Conservation (phyloP, 2,888 invertebrate genomes). For the Mermis nigrescens region DNA sequence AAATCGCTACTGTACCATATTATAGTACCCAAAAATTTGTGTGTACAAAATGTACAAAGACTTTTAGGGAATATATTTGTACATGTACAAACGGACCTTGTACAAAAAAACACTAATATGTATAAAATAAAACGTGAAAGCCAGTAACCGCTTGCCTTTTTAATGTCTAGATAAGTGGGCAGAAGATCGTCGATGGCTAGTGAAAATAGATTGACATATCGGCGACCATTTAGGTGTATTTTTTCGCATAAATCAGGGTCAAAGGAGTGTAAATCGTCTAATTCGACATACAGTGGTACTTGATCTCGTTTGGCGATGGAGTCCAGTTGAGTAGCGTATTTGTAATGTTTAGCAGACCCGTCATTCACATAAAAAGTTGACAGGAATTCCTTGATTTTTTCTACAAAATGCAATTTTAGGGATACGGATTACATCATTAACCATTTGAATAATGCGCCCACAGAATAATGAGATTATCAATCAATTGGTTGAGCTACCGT, state of each 20-base stretch:
- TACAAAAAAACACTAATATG: no score
- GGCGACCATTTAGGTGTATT: constrained; percentile 58
- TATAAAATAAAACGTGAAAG: no score
- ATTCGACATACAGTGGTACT: constrained; percentile 54
- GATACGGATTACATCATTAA: no score
- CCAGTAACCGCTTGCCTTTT: no score
- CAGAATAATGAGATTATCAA: no score
- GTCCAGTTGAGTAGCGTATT: constrained; percentile 62
- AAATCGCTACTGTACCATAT: no score
- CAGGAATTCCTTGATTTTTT: constrained; percentile 47
- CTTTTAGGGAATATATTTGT: no score
- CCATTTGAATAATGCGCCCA: no score
- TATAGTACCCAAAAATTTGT: no score
- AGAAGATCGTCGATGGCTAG: constrained; percentile 74
- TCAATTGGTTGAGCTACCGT: no score
- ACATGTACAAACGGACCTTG: no score
- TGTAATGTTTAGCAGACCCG: constrained; percentile 50
- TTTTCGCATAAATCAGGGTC: constrained; percentile 52
- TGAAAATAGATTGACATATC: constrained; percentile 60
- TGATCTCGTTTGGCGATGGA: constrained; percentile 67
- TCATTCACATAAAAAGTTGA: constrained; percentile 59
- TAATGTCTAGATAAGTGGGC: constrained; percentile 55
- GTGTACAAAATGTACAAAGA: no score
- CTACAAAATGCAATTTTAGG: constrained; percentile 18
- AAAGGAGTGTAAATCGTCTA: constrained; percentile 54